Percentiles rank a stretch among this genome's conserved stretches.
Evolutionary conservation across 2,113 vertebrate species (phyloP).

Genomic region (Ceuthmochares aereus): DNA sequence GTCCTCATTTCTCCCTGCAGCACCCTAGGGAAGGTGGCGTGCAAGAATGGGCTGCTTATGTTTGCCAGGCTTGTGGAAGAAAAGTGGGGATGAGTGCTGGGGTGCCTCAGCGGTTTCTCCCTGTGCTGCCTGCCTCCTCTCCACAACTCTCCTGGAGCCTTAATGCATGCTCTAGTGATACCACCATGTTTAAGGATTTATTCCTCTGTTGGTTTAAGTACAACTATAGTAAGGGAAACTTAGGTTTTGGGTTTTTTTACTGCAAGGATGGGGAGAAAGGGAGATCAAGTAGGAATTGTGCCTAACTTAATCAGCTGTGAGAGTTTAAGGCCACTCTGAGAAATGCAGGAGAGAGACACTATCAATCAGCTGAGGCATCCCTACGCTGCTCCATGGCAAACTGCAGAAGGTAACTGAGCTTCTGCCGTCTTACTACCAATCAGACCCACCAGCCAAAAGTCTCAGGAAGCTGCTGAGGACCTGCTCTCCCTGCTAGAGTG

Average conservation of each 20-base stretch:
- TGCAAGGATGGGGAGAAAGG: neutral
- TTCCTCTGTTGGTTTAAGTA: neutral
- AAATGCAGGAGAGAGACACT: neutral
- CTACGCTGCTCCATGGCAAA: neutral
- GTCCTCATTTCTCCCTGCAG: neutral
- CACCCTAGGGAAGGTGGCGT: neutral
- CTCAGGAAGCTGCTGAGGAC: neutral
- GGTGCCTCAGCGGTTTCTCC: neutral
- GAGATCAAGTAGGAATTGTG: neutral
- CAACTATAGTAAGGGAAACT: neutral
- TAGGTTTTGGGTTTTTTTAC: neutral
- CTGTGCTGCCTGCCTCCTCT: neutral
- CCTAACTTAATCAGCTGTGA: neutral
- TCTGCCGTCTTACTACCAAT: neutral
- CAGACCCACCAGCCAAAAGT: neutral
- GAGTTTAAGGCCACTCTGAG: neutral
- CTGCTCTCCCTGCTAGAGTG: neutral
- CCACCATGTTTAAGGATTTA: neutral
- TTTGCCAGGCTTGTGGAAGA: neutral
- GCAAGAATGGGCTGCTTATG: neutral
- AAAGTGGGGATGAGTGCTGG: neutral
- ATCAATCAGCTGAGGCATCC: neutral
- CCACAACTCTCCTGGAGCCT: neutral
- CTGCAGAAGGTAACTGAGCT: neutral
- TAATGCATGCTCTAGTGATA: neutral